These are phyloP conservation scores for Oophaga pumilio DNA, from an alignment of 2,113 vertebrate species.

Conservation along the genomic window DNA sequence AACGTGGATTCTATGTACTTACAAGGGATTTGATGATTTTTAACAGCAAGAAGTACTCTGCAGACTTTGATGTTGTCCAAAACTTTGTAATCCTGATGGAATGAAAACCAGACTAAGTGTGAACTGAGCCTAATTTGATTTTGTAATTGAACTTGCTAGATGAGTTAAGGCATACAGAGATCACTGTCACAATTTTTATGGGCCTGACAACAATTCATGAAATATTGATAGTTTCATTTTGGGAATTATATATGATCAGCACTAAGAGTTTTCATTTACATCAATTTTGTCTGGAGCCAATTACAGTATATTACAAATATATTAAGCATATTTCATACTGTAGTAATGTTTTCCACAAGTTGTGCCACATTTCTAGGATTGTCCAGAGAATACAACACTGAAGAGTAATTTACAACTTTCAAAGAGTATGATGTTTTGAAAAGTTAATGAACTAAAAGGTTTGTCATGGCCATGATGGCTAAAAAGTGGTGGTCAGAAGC, in stretches of 20 bases:
- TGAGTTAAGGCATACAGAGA: not conserved
- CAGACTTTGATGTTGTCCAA: no score
- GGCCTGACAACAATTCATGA: not conserved
- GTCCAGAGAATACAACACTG: not conserved
- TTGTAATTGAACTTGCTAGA: not conserved
- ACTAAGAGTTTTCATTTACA: not conserved
- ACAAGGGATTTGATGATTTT: no score
- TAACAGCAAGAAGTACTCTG: no score
- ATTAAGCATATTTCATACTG: not conserved
- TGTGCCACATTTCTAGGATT: not conserved
- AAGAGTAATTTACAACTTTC: not conserved
- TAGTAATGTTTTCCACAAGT: not conserved
- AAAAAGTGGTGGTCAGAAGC: constrained; percentile 18
- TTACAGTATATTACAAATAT: no score
- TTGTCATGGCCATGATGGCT: constrained; percentile 16
- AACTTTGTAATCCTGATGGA: no score
- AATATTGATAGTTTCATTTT: not conserved
- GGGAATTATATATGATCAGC: not conserved
- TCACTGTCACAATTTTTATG: not conserved
- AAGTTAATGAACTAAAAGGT: constrained; percentile 28
- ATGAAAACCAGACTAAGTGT: no score
- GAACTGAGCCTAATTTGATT: not conserved
- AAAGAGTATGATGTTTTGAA: constrained; percentile 27
- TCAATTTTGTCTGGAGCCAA: not conserved
- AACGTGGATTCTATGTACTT: no score